Conservation (phyloP, 2,888 invertebrate genomes). For the Thecocarcelia acutangulata region DNA sequence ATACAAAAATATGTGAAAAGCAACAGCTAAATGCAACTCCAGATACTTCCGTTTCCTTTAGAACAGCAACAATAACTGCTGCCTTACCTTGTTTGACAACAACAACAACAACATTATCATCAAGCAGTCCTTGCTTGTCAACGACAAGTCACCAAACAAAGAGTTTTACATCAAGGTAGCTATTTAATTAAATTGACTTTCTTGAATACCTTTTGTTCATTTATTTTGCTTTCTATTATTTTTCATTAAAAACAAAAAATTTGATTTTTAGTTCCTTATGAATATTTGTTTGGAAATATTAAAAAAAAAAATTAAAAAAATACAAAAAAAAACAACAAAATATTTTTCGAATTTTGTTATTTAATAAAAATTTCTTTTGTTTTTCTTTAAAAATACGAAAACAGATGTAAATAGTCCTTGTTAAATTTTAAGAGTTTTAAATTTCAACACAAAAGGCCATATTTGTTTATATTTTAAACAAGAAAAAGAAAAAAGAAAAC, state of each 20-base stretch:
- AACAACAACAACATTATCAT: neutral
- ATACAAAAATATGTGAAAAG: conserved; percentile 39
- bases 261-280: conserved; percentile 62
- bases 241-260: conserved; percentile 34
- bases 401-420: conserved; percentile 67
- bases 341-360: conserved; percentile 35
- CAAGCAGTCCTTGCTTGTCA: neutral
- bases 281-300: conserved; percentile 46
- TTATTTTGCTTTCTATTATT: conserved; percentile 31
- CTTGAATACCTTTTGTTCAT: conserved; percentile 5
- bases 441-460: conserved; percentile 31
- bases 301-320: conserved; percentile 58
- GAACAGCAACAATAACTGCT: conserved; percentile 19
- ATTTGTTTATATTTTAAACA: conserved; percentile 25
- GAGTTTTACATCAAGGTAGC: conserved; percentile 60
- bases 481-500: conserved; percentile 26
- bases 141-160: conserved; percentile 14
- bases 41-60: conserved; percentile 56
- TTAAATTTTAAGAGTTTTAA: conserved; percentile 69
- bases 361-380: neutral
- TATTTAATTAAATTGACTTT: conserved; percentile 60
- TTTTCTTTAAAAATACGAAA: conserved; percentile 7
- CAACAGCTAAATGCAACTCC: conserved; percentile 30
- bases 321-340: conserved; percentile 55
- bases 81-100: conserved; percentile 5